Percentiles rank a stretch among this genome's conserved stretches.
These are phyloP conservation scores for Microcebus griseorufus DNA, from an alignment of 2,113 vertebrate genomes.

Conservation along the genomic window DNA sequence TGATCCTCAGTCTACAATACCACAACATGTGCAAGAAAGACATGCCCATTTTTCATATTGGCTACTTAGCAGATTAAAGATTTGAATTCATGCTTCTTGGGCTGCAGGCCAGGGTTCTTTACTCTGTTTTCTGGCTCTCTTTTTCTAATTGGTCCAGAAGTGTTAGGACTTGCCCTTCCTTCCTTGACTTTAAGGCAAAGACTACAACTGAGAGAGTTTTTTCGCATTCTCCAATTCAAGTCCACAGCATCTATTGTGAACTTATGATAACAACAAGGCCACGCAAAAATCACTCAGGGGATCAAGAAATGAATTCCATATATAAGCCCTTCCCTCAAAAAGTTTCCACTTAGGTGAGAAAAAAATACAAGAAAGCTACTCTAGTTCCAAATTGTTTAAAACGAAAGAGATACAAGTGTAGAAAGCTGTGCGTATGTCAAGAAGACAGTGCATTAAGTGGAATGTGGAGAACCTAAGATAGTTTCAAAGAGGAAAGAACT, in stretches of 20 bases:
- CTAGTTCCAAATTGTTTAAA: background rate
- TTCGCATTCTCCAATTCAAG: background rate
- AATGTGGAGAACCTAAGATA: background rate
- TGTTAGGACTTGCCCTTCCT: background rate
- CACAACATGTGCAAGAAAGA: background rate
- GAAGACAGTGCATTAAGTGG: background rate
- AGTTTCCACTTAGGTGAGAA: background rate
- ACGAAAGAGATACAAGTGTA: background rate
- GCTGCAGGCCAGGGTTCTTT: background rate
- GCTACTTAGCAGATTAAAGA: background rate
- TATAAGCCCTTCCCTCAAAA: background rate
- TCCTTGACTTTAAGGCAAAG: conserved; percentile 9
- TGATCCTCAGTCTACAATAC: background rate
- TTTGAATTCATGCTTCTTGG: background rate
- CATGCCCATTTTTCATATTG: background rate
- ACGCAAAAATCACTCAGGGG: background rate
- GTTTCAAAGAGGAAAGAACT: background rate
- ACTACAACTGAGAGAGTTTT: background rate
- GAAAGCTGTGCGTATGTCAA: background rate
- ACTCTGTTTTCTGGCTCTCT: background rate
- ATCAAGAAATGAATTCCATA: background rate
- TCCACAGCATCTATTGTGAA: background rate
- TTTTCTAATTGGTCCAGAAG: background rate
- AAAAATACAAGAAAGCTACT: background rate
- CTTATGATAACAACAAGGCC: background rate